Base-by-base conservation (phyloP, 2,797 vertebrate genomes). In the Triplophysa yarkandensis region DNA sequence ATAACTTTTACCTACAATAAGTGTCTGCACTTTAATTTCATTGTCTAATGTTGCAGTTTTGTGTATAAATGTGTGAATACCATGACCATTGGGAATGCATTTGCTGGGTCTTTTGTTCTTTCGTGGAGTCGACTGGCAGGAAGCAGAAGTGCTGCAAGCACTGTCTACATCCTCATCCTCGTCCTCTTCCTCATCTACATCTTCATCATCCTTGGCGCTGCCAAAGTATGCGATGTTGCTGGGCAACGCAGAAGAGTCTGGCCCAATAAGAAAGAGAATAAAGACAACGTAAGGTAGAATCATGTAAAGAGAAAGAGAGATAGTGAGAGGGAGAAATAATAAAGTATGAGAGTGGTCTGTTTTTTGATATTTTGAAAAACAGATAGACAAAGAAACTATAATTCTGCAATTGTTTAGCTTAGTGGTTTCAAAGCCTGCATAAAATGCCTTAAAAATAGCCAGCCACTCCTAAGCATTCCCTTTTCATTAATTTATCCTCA, bases 51-150 rank as follows among this genome's bases (percentile, higher is more conserved):
- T 23, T 57, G 16, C 48, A 57, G 61, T 21, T n/a, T 25, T 19
- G n/a, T 4, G 23, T n/a, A n/a, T 27, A 32, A 25, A 2, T n/a
- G 7, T 46, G 8, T 48, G 55, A 14, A 86, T 91, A 98, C 96
- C 95, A 64, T 98, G 95, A 79, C 96, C 96, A 4, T 98, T 98
- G 87, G 68, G 6, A n/a, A 74, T 46, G 50, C 92, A 91, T 85
- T 95, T 95, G 76, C 82, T 62, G 46, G 92, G 92, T 27, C 89
- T 86, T 88, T 95, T 97, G 87, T 94, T 94, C 92, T 97, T 98
- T 86, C 97, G 94, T 71, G 96, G 95, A 23, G 96, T 98, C 65
- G 95, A 95, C 89, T 96, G 95, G 90, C 95, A 98, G 81, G 96
- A 98, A 75, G 94, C 90, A 83, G 92, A 93, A 87, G 91, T 83